Conservation (phyloP, 1,140 invertebrate species). For the Neodiprion virginianus region DNA sequence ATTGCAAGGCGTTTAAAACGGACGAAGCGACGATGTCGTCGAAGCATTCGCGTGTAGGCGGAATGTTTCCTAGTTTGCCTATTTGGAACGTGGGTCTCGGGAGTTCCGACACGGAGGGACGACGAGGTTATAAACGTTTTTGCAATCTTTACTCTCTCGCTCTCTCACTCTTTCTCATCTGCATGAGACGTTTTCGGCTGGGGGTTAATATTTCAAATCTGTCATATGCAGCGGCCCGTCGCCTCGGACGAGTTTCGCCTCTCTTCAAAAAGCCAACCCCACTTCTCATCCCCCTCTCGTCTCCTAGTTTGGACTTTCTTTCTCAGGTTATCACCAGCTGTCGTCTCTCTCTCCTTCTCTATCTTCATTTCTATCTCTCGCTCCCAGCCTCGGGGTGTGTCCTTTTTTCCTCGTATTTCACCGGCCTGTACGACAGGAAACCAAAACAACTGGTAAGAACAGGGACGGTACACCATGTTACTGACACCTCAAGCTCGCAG, state of each 20-base stretch:
- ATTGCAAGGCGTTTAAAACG: too few species aligned
- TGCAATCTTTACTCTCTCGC: neutral
- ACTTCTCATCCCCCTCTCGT: conserved; percentile 2
- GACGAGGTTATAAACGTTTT: neutral
- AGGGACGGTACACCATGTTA: neutral
- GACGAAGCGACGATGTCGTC: too few species aligned
- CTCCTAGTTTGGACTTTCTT: conserved; percentile 21
- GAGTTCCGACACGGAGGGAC: neutral
- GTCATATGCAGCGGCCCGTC: neutral
- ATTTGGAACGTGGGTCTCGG: too few species aligned
- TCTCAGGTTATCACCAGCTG: conserved; percentile 18
- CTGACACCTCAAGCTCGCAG: neutral
- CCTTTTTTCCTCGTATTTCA: neutral
- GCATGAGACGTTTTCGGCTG: neutral
- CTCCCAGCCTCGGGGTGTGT: neutral
- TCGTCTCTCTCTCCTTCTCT: neutral
- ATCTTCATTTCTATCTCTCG: conserved; percentile 8
- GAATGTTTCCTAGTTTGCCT: too few species aligned
- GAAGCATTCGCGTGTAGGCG: too few species aligned
- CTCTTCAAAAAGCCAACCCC: neutral
- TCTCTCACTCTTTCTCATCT: neutral
- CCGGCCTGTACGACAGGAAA: neutral
- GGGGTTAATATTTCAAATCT: neutral
- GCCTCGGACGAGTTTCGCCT: conserved; percentile 1
- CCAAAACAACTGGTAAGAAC: neutral